A percentile compares a stretch with the other conserved stretches of the same genome.
phyloP scores from a whole-genome alignment of 2,888 invertebrate species.

The Drosophila algonquin region DNA sequence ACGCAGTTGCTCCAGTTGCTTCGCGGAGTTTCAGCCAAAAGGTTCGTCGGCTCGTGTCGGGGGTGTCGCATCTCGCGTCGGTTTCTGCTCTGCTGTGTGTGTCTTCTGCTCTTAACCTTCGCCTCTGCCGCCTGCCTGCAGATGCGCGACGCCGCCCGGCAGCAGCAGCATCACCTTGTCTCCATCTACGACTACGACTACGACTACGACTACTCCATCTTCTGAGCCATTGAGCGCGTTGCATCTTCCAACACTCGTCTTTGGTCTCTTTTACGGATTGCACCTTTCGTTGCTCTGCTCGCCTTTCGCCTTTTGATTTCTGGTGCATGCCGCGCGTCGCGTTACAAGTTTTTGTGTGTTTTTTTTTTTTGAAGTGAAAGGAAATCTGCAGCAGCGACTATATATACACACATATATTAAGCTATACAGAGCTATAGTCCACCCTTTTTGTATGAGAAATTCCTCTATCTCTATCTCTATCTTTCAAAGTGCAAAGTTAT shows the following conservation, averaged over 20 bases:
- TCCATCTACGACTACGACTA: neutral
- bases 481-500: neutral
- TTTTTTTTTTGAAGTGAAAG: neutral
- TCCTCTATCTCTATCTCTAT: neutral
- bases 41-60: slow-evolving; percentile 70
- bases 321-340: neutral
- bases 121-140: slow-evolving; percentile 50
- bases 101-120: slow-evolving; percentile 37
- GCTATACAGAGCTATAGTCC: neutral
- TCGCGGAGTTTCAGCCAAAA: slow-evolving; percentile 83
- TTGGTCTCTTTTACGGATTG: neutral
- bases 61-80: slow-evolving; percentile 41
- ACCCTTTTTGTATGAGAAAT: slow-evolving; percentile 2
- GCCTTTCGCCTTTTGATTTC: neutral
- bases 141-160: slow-evolving; percentile 55
- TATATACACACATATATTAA: neutral
- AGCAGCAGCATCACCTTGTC: neutral
- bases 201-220: neutral
- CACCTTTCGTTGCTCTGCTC: neutral
- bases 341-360: neutral
- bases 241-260: neutral
- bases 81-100: slow-evolving; percentile 29
- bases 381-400: neutral
- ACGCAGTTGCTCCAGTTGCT: slow-evolving; percentile 78
- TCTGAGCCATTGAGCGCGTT: neutral